Evolutionary conservation across 2,113 vertebrate genomes (phyloP), one percentile per base, ranked within the genome.

Genomic region (Coturnix japonica): DNA sequence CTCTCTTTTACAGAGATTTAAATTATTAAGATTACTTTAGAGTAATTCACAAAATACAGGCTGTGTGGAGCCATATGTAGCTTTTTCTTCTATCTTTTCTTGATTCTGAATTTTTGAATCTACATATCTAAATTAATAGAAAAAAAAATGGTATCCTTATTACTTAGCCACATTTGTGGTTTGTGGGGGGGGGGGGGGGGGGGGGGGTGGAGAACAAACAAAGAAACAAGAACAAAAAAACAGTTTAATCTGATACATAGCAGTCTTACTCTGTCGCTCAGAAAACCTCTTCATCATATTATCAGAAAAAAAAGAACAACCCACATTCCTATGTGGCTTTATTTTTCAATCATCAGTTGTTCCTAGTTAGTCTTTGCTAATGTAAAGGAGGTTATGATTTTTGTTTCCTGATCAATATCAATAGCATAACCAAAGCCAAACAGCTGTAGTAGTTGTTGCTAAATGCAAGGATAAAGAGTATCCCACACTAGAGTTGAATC

Each of bases 161-260:
- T n/a, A 49, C 74, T 81, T 81, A 63, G 9, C 30, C 59, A 33
- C 3, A 59, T 6, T 75, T 86, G 19, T 63, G 8, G 1, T 71
- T 77, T 81, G 10, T 67, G 64, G 57, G 13, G 19, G 33, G 75
- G 11, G 20, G 5, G 20, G 19, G n/a, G n/a, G 64, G 57, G 13
- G 19, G 33, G 75, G 11, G 20, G 5, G 20, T n/a, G n/a, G n/a
- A n/a, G 19, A 10, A 20, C 19, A 46, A 21, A 46, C 9, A 46
- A 21, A 10, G 4, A 82, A 39, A 4, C 3, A 18, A 4, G 3
- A 20, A 4, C 39, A 4, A 3, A 20, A 4, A 2, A 81, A 11
- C 21, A 37, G 3, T 79, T 91, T 46, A 67, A n/a, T 20, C 41
- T 79, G 3, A 23, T 67, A 31, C 4, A 11, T n/a, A 5, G 3